Evolutionary conservation across 1,140 invertebrate species (phyloP), one percentile per base, ranked within the genome.

Genomic region (Drepana arcuata): DNA sequence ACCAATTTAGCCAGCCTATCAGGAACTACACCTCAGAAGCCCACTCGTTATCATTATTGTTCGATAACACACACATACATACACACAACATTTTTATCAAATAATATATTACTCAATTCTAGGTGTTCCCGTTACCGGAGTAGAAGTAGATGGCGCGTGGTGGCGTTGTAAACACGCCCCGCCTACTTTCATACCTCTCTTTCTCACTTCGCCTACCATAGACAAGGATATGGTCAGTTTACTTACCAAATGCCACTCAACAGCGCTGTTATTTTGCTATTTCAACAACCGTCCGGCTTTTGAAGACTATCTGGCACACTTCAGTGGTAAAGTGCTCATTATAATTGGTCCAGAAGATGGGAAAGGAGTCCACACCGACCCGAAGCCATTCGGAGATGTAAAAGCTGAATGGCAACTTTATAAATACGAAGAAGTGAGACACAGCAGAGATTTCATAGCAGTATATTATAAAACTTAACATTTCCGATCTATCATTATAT

Each of bases 211-310:
- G 0, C 27, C 61, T 1, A 33, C 36, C 13, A 68, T 73, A 48
- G 73, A 84, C 33, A 53, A 64, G 5, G 58, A 80, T 7, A 60
- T 32, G 9, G 7, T 40, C 12, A 14, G 7, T 12, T n/a, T 11
- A 11, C 13, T 40, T 6, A 9, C 9, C 45, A n/a, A n/a, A n/a
- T 10, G 48, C 43, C 7, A 63, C 41, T 13, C 32, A 78, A 16
- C 84, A 34, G 90, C 88, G 0, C 50, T 92, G 30, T 51, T 93
- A 14, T 93, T 93, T 59, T 93, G 91, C 54, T 93, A 93, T 55
- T 93, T 93, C 54, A 93, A 92, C 48, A 88, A 91, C 45, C 84
- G 86, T 1, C 18, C 35, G 3, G 89, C 89, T 10, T 93, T 93
- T 68, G 39, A 73, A 3, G 69, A 89, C 5, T 93, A 93, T 56